These are phyloP conservation scores for Resseliella maxima DNA, from an alignment of 2,888 invertebrate genomes.

Conservation along the genomic window DNA sequence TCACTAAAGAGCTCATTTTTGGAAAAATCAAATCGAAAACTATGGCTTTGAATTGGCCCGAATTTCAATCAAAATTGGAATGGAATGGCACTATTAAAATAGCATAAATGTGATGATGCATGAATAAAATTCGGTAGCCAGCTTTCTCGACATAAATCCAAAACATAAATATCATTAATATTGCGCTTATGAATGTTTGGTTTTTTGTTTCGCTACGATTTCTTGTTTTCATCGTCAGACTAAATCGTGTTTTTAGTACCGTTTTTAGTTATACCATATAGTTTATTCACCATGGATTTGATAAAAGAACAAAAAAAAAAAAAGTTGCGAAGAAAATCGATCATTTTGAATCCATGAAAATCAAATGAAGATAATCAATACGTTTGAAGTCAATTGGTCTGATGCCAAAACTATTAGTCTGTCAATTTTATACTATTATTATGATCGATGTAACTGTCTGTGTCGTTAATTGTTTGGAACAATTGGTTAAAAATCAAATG, in stretches of 20 bases:
- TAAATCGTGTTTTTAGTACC: neutral
- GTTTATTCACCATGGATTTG: constrained; percentile 1
- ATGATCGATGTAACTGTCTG: constrained; percentile 1
- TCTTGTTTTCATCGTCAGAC: neutral
- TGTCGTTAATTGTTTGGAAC: neutral
- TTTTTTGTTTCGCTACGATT: neutral
- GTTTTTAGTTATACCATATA: neutral
- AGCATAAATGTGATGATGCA: neutral
- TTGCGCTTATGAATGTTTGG: neutral
- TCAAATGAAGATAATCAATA: neutral
- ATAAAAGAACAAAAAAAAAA: neutral
- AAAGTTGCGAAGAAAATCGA: neutral
- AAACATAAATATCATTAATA: constrained; percentile 21
- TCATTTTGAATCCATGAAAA: neutral
- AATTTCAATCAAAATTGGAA: too few relatives aligned
- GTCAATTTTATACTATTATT: neutral
- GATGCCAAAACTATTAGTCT: neutral
- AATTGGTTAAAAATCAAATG: neutral
- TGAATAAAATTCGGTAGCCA: constrained; percentile 56
- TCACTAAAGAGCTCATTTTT: constrained; percentile 15
- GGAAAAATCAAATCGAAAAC: neutral
- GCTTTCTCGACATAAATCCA: constrained; percentile 55
- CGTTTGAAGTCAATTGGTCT: neutral
- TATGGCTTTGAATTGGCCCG: neutral
- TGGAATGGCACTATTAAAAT: neutral